Percentiles rank a stretch among this genome's conserved stretches.
Evolutionary conservation across 2,888 invertebrate species (phyloP).

Genomic region (Keiferia lycopersicella): DNA sequence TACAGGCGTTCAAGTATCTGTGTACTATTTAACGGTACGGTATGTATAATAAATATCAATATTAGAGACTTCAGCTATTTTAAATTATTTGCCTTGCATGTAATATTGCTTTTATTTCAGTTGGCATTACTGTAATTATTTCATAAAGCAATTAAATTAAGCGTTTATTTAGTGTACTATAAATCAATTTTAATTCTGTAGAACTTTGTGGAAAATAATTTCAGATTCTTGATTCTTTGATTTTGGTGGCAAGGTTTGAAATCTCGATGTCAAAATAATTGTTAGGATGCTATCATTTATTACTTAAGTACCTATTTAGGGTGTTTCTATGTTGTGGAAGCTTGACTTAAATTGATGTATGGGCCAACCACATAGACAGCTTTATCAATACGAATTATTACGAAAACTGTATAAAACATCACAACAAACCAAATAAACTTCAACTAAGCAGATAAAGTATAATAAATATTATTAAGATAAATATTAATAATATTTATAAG

Average conservation of each 20-base stretch:
- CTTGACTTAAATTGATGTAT: not conserved
- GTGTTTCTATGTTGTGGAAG: not conserved
- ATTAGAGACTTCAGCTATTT: too few species aligned
- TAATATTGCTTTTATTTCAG: constrained; percentile 8
- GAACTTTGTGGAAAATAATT: not conserved
- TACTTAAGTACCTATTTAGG: not conserved
- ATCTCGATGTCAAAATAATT: constrained; percentile 9
- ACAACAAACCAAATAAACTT: too few species aligned
- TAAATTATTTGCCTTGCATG: constrained; percentile 1
- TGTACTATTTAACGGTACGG: not conserved
- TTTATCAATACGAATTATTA: too few species aligned
- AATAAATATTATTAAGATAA: too few species aligned
- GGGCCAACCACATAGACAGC: not conserved
- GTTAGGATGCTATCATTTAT: not conserved
- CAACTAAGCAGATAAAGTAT: too few species aligned
- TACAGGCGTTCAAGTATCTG: constrained; percentile 12
- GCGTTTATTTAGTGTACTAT: too few species aligned
- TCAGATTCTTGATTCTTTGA: not conserved
- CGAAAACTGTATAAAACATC: too few species aligned
- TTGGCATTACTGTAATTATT: constrained; percentile 1
- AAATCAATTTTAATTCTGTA: not conserved
- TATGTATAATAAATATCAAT: not conserved
- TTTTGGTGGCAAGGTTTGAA: not conserved
- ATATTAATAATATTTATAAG: too few species aligned
- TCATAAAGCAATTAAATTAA: too few species aligned